These are phyloP conservation scores for Dolichomitus sp. DNA, from an alignment of 2,888 invertebrate genomes.

Conservation along the genomic window DNA sequence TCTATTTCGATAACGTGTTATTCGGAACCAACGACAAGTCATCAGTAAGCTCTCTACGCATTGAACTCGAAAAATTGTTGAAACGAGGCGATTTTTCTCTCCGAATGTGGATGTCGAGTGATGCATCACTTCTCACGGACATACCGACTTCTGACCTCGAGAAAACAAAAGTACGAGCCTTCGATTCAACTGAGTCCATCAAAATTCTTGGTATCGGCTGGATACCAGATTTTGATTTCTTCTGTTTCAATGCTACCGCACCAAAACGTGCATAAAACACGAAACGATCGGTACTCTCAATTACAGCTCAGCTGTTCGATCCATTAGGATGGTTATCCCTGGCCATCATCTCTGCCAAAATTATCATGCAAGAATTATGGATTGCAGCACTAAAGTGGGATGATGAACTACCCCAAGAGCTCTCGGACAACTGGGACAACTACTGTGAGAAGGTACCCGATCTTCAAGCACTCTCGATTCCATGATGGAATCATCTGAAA, in stretches of 20 bases:
- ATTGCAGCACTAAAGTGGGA: constrained; percentile 19
- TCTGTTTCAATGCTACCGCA: neutral
- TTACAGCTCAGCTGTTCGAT: constrained; percentile 32
- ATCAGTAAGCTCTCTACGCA: neutral
- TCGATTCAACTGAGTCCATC: neutral
- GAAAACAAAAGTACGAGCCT: neutral
- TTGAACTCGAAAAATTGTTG: neutral
- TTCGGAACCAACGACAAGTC: constrained; percentile 38
- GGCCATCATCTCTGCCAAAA: constrained; percentile 11
- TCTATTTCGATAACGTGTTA: constrained; percentile 70
- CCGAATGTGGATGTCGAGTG: neutral
- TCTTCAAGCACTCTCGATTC: neutral
- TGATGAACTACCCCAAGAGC: neutral
- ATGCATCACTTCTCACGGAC: neutral
- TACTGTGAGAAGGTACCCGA: neutral
- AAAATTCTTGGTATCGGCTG: neutral
- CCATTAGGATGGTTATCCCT: constrained; percentile 32
- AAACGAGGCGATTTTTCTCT: neutral
- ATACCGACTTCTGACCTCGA: neutral
- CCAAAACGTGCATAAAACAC: neutral
- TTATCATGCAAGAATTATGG: constrained; percentile 32
- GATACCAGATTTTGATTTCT: neutral
- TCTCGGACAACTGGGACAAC: constrained; percentile 2
- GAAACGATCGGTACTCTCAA: constrained; percentile 23
- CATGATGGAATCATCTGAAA: constrained; percentile 14